phyloP scores from a whole-genome alignment of 1,140 invertebrate genomes.

The Drosophila repletoides region DNA sequence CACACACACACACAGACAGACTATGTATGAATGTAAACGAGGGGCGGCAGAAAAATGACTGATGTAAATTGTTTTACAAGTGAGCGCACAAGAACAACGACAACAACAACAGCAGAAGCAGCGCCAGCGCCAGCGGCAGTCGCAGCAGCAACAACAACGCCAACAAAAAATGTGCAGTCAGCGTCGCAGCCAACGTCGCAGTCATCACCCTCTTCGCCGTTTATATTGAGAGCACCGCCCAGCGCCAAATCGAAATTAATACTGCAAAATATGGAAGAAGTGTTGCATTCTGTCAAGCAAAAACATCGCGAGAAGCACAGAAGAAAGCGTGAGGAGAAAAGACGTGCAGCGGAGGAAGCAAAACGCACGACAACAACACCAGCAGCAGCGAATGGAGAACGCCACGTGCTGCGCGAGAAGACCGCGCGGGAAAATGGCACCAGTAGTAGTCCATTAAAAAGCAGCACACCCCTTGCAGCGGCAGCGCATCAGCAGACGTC shows the following conservation, averaged over 20 bases:
- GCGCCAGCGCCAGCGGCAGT: slow-evolving; percentile 1
- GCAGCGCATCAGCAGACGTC: slow-evolving; percentile 24
- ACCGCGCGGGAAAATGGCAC: slow-evolving; percentile 58
- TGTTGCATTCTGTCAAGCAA: slow-evolving; percentile 75
- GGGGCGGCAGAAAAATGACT: slow-evolving; percentile 61
- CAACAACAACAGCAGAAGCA: slow-evolving; percentile 22
- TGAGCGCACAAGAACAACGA: slow-evolving; percentile 53
- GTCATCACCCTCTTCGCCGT: slow-evolving; percentile 66
- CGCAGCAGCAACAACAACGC: slow-evolving; percentile 35
- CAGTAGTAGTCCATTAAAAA: slow-evolving; percentile 48
- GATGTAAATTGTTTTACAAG: slow-evolving; percentile 80
- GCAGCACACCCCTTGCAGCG: slow-evolving; percentile 35
- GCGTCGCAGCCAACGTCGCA: no score
- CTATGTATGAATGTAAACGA: slow-evolving; percentile 54
- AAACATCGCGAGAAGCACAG: slow-evolving; percentile 79
- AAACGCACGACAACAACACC: slow-evolving; percentile 1
- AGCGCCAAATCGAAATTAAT: slow-evolving; percentile 78
- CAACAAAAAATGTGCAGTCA: slow-evolving; percentile 50
- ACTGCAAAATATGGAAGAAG: slow-evolving; percentile 80
- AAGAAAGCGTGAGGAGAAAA: slow-evolving; percentile 73
- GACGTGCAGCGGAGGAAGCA: slow-evolving; percentile 47
- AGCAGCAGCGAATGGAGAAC: slow-evolving; percentile 13
- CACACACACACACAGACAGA: slow-evolving; percentile 47
- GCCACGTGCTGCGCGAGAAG: slow-evolving; percentile 65
- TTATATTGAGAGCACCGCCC: slow-evolving; percentile 68